Evolutionary conservation across 1,140 invertebrate species (phyloP).

Genomic region (Sitobion miscanthi): DNA sequence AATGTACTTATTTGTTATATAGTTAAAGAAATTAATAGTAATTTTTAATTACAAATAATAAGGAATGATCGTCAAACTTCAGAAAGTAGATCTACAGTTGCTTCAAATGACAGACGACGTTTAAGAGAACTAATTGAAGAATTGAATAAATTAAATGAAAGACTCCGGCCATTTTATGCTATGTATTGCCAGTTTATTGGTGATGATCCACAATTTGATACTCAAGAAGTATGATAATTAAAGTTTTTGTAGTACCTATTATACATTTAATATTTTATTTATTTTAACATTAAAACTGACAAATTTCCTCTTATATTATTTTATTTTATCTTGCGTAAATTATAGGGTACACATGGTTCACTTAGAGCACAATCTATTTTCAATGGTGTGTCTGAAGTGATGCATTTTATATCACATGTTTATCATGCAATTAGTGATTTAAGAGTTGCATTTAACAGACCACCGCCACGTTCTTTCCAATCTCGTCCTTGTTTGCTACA

Average conservation of each 20-base stretch:
- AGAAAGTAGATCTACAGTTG: neutral
- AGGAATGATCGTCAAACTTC: constrained; percentile 14
- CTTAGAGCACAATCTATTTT: constrained; percentile 69
- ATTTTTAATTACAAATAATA: neutral
- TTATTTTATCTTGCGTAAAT: constrained; percentile 53
- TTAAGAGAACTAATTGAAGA: constrained; percentile 65
- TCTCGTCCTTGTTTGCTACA: constrained; percentile 59
- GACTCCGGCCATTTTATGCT: constrained; percentile 70
- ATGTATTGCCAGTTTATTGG: constrained; percentile 68
- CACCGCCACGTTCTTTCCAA: constrained; percentile 75
- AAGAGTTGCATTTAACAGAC: constrained; percentile 73
- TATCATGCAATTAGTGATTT: constrained; percentile 88
- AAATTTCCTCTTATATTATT: neutral
- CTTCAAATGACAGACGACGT: neutral
- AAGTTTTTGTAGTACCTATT: neutral
- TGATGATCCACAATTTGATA: constrained; percentile 67
- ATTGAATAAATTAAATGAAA: constrained; percentile 68
- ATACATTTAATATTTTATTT: neutral
- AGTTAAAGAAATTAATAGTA: neutral
- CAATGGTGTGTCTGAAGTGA: constrained; percentile 75
- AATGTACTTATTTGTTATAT: neutral
- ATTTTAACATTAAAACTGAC: neutral
- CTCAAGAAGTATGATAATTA: constrained; percentile 23
- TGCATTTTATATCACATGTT: constrained; percentile 85
- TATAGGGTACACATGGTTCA: constrained; percentile 63